Percentiles rank a stretch among this genome's conserved stretches.
phyloP scores from a whole-genome alignment of 2,888 invertebrate genomes.

The Ornithoptera priamus region DNA sequence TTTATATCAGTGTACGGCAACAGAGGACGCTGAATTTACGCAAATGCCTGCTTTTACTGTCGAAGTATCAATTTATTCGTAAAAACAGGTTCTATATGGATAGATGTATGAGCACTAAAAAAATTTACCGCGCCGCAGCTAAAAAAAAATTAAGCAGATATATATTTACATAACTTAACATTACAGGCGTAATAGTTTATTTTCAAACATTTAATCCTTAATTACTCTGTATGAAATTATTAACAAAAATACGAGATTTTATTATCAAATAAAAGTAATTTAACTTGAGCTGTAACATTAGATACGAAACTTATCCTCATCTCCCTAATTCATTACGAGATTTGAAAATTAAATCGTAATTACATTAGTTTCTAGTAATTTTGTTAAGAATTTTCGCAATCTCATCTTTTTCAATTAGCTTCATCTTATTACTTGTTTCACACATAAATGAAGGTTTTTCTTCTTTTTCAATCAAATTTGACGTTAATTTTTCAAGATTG shows the following conservation, averaged over 20 bases:
- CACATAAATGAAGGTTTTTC: too few species aligned
- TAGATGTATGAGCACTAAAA: constrained; percentile 14
- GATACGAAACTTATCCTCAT: constrained; percentile 3
- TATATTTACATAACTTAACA: not conserved
- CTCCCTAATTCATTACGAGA: constrained; percentile 6
- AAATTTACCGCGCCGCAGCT: not conserved
- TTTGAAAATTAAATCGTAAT: constrained; percentile 15
- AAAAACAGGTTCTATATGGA: constrained; percentile 13
- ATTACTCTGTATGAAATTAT: too few species aligned
- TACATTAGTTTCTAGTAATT: constrained; percentile 11
- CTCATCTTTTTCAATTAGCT: not conserved
- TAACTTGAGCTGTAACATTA: not conserved
- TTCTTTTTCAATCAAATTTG: too few species aligned
- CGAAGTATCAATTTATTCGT: constrained; percentile 43
- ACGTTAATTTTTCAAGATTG: too few species aligned
- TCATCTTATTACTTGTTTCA: too few species aligned
- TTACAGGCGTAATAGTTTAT: too few species aligned
- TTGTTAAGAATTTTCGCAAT: constrained; percentile 11
- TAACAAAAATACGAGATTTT: too few species aligned
- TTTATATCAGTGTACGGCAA: constrained; percentile 48
- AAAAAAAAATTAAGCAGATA: not conserved
- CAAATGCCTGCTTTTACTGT: constrained; percentile 48
- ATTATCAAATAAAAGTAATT: not conserved
- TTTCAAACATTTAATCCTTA: too few species aligned
- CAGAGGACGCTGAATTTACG: constrained; percentile 46